Conservation (phyloP, 2,888 invertebrate species). For the Syrista parreyssii region DNA sequence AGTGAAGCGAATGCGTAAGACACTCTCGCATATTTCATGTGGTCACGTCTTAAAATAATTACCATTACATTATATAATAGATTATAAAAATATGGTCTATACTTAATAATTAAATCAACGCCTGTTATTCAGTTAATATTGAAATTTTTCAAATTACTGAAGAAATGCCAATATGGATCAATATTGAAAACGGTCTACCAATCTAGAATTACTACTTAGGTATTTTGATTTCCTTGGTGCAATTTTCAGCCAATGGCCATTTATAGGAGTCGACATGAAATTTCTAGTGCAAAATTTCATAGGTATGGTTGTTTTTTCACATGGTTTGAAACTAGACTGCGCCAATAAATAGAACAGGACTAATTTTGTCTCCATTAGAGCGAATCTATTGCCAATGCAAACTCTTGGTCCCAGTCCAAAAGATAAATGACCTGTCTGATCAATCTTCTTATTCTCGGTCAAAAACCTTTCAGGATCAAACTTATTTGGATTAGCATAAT, state of each 20-base stretch:
- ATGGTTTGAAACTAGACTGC: slow-evolving; percentile 33
- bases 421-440: slow-evolving; percentile 18
- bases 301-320: slow-evolving; percentile 36
- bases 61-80: too few relatives aligned
- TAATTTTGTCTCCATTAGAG: slow-evolving; percentile 40
- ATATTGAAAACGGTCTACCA: too few relatives aligned
- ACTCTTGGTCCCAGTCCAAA: slow-evolving; percentile 61
- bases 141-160: too few relatives aligned
- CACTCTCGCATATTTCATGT: too few relatives aligned
- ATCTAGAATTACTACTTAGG: too few relatives aligned
- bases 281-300: slow-evolving; percentile 28
- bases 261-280: slow-evolving; percentile 32
- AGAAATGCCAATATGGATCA: too few relatives aligned
- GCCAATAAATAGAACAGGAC: slow-evolving; percentile 40
- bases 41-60: too few relatives aligned
- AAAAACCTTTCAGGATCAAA: slow-evolving; percentile 65
- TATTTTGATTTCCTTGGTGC: too few relatives aligned
- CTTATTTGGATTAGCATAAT: slow-evolving; percentile 58
- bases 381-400: slow-evolving; percentile 57
- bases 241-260: slow-evolving; percentile 47
- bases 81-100: too few relatives aligned
- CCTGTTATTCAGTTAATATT: too few relatives aligned
- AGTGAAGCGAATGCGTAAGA: too few relatives aligned
- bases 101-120: too few relatives aligned
- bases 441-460: slow-evolving; percentile 49